phyloP scores from a whole-genome alignment of 1,140 invertebrate genomes.

The Drosophila kurseongensis region DNA sequence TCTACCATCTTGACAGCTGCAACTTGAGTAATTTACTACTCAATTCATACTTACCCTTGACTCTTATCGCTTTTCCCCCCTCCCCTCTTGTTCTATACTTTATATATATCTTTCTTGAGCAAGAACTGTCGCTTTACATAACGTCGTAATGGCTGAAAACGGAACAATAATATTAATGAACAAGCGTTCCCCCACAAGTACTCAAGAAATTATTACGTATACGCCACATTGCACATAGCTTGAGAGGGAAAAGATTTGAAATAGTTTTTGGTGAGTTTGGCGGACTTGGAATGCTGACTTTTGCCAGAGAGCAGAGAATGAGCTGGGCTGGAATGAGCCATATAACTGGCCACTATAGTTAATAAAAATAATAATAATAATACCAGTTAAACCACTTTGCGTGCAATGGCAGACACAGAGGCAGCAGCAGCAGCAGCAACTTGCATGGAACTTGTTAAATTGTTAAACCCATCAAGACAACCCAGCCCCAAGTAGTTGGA shows the following conservation, averaged over 20 bases:
- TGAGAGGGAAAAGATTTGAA: constrained; percentile 3
- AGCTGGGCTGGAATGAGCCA: constrained; percentile 39
- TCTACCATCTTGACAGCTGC: constrained; percentile 20
- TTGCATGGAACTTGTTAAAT: constrained; percentile 56
- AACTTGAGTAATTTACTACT: constrained; percentile 12
- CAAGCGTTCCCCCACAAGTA: constrained; percentile 1
- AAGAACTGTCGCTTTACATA: constrained; percentile 39
- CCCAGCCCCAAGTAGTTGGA: constrained; percentile 40
- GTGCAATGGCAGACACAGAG: constrained; percentile 66
- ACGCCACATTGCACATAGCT: constrained; percentile 2
- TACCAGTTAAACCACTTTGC: constrained; percentile 76
- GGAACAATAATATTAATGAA: constrained; percentile 10
- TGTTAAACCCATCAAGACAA: constrained; percentile 52
- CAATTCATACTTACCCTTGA: not conserved
- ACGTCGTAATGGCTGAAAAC: constrained; percentile 13
- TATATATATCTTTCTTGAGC: not conserved
- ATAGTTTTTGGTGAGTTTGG: constrained; percentile 12
- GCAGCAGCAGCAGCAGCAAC: constrained; percentile 42
- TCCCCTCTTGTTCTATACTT: not conserved
- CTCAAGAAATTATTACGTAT: constrained; percentile 11
- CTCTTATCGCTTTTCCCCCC: constrained; percentile 8
- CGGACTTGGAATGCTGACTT: constrained; percentile 36
- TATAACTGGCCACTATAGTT: constrained; percentile 47
- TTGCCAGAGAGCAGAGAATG: constrained; percentile 32
- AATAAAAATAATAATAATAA: constrained; percentile 68